Base-by-base conservation (phyloP, 2,888 invertebrate species). In the Leptinotarsa peninsularis region DNA sequence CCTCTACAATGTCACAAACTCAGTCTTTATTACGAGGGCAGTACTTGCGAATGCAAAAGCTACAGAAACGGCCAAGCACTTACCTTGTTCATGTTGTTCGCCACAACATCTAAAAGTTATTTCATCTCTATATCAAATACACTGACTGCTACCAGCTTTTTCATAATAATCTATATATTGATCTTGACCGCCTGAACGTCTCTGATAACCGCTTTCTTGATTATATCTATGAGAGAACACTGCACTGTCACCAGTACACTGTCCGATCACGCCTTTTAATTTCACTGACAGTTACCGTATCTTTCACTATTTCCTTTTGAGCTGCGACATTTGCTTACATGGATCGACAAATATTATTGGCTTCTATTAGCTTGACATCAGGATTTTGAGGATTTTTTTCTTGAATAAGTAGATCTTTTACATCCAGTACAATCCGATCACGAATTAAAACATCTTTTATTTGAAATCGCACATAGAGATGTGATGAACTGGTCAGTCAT, bases 11-110 rank as follows among this genome's bases (percentile, higher is more conserved):
- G 21, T 58, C 58, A 58, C 13, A 58, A 58, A 58, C 63, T 4
- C 15, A 3, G n/a, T 33, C 17, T 18, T 4, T 33, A 17, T 69
- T 23, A 15, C n/a, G 18, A 3, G n/a, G 4, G 17, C 66, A 63
- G 17, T 63, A 50, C 60, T 56, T 73, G 17, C 63, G 23, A 21
- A 63, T 58, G 21, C 66, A 73, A 17, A 27, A 23, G 4, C 17
- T 49, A 33, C 73, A 73, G 18, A 60, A 14, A 49, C 69, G 27
- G 21, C 69, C 5, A 23, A 23, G 52, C 69, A 73, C 73, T 69
- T 69, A 73, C 73, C 69, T 15, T 13, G 54, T 17, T 23, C 14
- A 43, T 69, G 63, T 4, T 49, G 33, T 3, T 63, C 13, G 3
- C 69, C 69, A 60, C 73, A 73, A 17, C 43, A 52, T 4, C 50